phyloP scores from a whole-genome alignment of 2,113 vertebrate species.

The Sturnira hondurensis region DNA sequence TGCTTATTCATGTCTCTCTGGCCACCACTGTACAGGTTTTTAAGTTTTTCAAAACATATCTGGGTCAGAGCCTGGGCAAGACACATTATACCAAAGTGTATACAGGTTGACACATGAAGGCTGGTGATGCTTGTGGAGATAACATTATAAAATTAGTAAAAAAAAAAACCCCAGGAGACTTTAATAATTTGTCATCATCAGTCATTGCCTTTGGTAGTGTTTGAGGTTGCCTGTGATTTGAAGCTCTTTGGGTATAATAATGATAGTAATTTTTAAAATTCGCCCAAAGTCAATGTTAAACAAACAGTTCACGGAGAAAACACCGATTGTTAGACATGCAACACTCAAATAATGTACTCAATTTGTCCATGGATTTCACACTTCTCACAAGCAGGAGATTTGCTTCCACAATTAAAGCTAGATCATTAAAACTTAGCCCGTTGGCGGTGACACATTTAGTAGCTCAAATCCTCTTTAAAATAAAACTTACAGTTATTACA shows the following conservation, averaged over 20 bases:
- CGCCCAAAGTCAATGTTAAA: not conserved
- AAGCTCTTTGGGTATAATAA: not conserved
- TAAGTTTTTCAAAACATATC: not conserved
- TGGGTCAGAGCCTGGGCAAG: not conserved
- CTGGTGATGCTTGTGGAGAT: not conserved
- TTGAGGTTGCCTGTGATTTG: not conserved
- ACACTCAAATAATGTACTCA: conserved; percentile 41
- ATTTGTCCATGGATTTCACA: conserved; percentile 8
- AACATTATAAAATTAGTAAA: not conserved
- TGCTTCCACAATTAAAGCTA: conserved; percentile 60
- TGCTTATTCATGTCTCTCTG: not conserved
- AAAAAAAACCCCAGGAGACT: not conserved
- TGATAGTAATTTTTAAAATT: not conserved
- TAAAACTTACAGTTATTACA: conserved; percentile 28
- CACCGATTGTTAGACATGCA: conserved; percentile 30
- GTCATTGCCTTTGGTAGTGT: not conserved
- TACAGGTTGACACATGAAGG: not conserved
- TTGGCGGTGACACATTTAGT: conserved; percentile 27
- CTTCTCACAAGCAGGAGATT: conserved; percentile 42
- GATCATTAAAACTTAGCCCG: conserved; percentile 42
- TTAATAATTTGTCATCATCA: not conserved
- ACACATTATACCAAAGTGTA: not conserved
- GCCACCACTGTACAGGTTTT: not conserved
- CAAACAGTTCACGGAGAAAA: conserved; percentile 21
- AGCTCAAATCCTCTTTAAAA: conserved; percentile 19